Conservation (phyloP, 2,888 invertebrate genomes). For the Mayetiola destructor region DNA sequence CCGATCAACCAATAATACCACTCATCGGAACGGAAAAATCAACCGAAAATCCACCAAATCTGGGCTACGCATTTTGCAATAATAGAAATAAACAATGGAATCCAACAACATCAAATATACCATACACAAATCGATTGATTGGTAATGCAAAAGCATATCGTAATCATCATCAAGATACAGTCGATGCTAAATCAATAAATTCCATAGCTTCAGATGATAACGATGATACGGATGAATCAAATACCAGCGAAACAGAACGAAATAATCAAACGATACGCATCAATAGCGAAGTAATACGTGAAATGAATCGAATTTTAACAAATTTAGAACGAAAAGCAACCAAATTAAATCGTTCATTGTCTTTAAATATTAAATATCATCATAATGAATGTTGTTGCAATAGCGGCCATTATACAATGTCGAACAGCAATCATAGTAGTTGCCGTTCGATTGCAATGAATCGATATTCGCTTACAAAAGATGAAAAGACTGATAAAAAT, state of each 20-base stretch:
- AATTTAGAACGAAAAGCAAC: slow-evolving; percentile 18
- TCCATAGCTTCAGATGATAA: slow-evolving; percentile 14
- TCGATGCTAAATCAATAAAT: slow-evolving; percentile 4
- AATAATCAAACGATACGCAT: slow-evolving; percentile 3
- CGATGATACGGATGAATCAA: slow-evolving; percentile 17
- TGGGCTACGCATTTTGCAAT: background rate
- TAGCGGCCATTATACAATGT: background rate
- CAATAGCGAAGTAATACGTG: slow-evolving; percentile 16
- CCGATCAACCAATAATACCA: slow-evolving; percentile 32
- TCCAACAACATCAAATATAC: background rate
- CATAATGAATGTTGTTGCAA: slow-evolving; percentile 17
- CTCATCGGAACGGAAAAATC: slow-evolving; percentile 5
- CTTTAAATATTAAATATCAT: slow-evolving; percentile 19
- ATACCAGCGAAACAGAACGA: slow-evolving; percentile 14
- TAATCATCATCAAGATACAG: background rate
- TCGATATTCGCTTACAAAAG: slow-evolving; percentile 42
- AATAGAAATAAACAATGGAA: background rate
- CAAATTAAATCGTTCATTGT: slow-evolving; percentile 19
- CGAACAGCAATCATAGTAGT: slow-evolving; percentile 13
- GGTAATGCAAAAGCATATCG: background rate
- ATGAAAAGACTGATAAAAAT: slow-evolving; percentile 66
- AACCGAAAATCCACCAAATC: background rate
- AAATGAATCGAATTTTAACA: slow-evolving; percentile 18
- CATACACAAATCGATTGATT: background rate
- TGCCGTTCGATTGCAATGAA: slow-evolving; percentile 14